These are phyloP conservation scores for Hemibagrus guttatus DNA, from an alignment of 2,797 vertebrate genomes.

Conservation along the genomic window DNA sequence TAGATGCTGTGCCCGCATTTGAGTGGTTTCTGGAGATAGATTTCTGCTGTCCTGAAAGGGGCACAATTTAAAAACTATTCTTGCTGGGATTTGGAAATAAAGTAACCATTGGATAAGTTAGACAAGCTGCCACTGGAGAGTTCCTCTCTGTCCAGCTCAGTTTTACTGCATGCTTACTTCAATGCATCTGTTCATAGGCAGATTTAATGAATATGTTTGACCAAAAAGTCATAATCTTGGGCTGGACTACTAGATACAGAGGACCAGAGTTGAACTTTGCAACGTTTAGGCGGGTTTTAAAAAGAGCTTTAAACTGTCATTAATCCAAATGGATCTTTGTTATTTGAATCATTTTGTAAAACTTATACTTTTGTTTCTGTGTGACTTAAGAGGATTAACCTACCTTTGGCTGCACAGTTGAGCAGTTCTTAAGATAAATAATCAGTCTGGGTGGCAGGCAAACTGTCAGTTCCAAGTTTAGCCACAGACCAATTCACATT, in stretches of 20 bases:
- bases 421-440: slow-evolving; percentile 31
- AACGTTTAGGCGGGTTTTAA: neutral
- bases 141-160: neutral
- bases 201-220: neutral
- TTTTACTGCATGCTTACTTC: slow-evolving; percentile 15
- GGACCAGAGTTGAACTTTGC: neutral
- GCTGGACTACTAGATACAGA: neutral
- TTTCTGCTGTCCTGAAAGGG: slow-evolving; percentile 2
- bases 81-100: slow-evolving; percentile 1
- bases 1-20: slow-evolving; percentile 22
- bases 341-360: slow-evolving; percentile 2
- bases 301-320: neutral
- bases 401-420: slow-evolving; percentile 24
- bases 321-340: neutral
- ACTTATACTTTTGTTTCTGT: neutral
- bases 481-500: slow-evolving; percentile 35
- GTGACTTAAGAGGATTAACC: slow-evolving; percentile 27
- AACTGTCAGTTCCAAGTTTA: slow-evolving; percentile 40
- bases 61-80: slow-evolving; percentile 6
- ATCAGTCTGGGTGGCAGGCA: slow-evolving; percentile 17
- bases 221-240: neutral
- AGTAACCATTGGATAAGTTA: neutral
- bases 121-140: neutral
- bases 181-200: neutral
- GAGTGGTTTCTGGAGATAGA: slow-evolving; percentile 17